Percentiles rank a stretch among this genome's conserved stretches.
These are phyloP conservation scores for Brenthis daphne DNA, from an alignment of 2,888 invertebrate genomes.

Conservation along the genomic window DNA sequence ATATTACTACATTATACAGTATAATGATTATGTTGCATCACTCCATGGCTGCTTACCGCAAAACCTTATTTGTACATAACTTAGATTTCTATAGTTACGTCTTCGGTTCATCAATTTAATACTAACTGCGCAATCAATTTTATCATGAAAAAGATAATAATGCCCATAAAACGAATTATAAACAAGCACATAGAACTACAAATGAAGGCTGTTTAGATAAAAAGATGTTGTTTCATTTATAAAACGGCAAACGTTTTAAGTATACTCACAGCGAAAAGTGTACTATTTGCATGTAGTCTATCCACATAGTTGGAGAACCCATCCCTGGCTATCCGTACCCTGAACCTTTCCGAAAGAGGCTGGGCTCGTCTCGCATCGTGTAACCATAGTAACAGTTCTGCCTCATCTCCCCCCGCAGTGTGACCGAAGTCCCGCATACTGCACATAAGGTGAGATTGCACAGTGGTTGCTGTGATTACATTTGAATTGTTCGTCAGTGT, in stretches of 20 bases:
- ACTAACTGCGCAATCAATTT: neutral
- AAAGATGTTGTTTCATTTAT: too few relatives aligned
- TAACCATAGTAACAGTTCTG: constrained; percentile 92
- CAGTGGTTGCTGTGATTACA: constrained; percentile 51
- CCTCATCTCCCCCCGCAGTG: constrained; percentile 93
- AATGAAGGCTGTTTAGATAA: too few relatives aligned
- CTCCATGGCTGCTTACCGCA: constrained; percentile 2
- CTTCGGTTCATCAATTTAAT: neutral
- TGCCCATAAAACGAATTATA: too few relatives aligned
- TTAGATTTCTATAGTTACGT: neutral
- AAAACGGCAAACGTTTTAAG: too few relatives aligned
- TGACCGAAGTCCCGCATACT: constrained; percentile 95
- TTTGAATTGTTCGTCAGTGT: constrained; percentile 62
- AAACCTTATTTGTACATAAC: constrained; percentile 7
- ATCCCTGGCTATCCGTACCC: constrained; percentile 93
- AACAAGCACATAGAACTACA: too few relatives aligned
- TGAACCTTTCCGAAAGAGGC: constrained; percentile 93
- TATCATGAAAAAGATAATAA: too few relatives aligned
- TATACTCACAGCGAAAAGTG: constrained; percentile 89
- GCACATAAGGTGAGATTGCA: constrained; percentile 85
- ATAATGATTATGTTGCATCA: constrained; percentile 12
- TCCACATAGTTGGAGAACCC: constrained; percentile 95
- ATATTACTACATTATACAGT: neutral
- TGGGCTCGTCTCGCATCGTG: constrained; percentile 90
- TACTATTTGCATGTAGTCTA: constrained; percentile 92